Conservation (phyloP, 2,797 vertebrate species). For the Cynodonichthys magdalenae region DNA sequence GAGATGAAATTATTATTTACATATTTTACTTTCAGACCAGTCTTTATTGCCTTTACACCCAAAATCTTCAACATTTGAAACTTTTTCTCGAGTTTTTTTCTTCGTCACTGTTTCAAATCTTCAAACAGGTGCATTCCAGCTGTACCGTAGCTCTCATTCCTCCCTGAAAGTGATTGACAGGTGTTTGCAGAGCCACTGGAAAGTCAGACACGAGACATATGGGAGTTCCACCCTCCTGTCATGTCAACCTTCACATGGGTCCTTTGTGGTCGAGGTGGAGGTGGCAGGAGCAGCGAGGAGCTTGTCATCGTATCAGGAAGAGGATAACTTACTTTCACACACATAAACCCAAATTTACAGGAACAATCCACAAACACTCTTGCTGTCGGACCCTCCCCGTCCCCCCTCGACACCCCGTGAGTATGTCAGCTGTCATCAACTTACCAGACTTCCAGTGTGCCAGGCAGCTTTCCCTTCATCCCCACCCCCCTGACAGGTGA, state of each 20-base stretch:
- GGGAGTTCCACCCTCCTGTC: conserved; percentile 86
- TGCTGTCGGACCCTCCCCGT: conserved; percentile 43
- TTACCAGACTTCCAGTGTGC: conserved; percentile 66
- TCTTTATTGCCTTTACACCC: not conserved
- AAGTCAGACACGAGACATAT: conserved; percentile 90
- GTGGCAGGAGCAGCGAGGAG: conserved; percentile 78
- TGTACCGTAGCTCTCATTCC: conserved; percentile 57
- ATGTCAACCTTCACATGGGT: conserved; percentile 82
- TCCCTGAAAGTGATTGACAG: conserved; percentile 90
- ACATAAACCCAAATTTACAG: conserved; percentile 32
- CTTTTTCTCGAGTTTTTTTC: not conserved
- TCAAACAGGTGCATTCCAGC: conserved; percentile 43
- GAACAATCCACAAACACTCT: conserved; percentile 58
- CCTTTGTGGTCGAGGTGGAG: conserved; percentile 78
- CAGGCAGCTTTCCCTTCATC: conserved; percentile 45
- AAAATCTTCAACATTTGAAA: conserved; percentile 2
- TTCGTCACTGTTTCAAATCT: conserved; percentile 9
- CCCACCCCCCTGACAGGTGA: conserved; percentile 66
- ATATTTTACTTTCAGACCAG: not conserved
- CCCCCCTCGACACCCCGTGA: conserved; percentile 37
- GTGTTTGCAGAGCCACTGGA: conserved; percentile 83
- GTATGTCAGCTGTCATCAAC: conserved; percentile 70
- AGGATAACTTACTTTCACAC: conserved; percentile 48
- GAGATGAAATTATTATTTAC: not conserved
- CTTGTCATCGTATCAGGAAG: conserved; percentile 77